phyloP scores from a whole-genome alignment of 2,888 invertebrate genomes.

The Boloria euphrosyne region DNA sequence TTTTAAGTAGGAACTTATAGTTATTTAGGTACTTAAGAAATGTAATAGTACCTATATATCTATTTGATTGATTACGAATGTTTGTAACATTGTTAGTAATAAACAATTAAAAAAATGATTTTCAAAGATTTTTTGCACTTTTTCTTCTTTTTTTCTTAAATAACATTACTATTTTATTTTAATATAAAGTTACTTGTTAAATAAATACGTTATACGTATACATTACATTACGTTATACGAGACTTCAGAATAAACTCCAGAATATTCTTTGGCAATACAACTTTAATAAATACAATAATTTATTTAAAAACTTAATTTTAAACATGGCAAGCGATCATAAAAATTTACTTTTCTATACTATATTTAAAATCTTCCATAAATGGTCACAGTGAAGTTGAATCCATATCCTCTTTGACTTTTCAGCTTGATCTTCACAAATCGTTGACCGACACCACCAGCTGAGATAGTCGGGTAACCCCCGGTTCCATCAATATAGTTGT shows the following conservation, averaged over 20 bases:
- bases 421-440: slow-evolving; percentile 69
- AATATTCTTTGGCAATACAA: slow-evolving; percentile 11
- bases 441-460: slow-evolving; percentile 70
- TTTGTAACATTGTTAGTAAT: no score
- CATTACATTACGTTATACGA: no score
- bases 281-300: slow-evolving; percentile 34
- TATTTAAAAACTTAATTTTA: slow-evolving; percentile 26
- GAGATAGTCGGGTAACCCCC: slow-evolving; percentile 68
- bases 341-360: slow-evolving; percentile 41
- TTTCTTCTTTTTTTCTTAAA: no score
- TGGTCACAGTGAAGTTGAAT: slow-evolving; percentile 70
- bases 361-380: slow-evolving; percentile 68
- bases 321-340: slow-evolving; percentile 27
- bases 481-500: slow-evolving; percentile 59
- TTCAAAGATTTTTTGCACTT: no score
- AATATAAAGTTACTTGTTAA: no score
- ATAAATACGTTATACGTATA: no score
- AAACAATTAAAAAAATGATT: no score
- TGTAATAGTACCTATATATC: no score
- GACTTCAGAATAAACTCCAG: not conserved
- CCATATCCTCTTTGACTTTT: slow-evolving; percentile 68
- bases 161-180: no score
- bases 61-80: no score
- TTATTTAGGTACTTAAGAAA: no score
- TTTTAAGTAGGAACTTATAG: no score